Evolutionary conservation across 1,140 invertebrate species (phyloP).

Genomic region (Drosophila littoralis): DNA sequence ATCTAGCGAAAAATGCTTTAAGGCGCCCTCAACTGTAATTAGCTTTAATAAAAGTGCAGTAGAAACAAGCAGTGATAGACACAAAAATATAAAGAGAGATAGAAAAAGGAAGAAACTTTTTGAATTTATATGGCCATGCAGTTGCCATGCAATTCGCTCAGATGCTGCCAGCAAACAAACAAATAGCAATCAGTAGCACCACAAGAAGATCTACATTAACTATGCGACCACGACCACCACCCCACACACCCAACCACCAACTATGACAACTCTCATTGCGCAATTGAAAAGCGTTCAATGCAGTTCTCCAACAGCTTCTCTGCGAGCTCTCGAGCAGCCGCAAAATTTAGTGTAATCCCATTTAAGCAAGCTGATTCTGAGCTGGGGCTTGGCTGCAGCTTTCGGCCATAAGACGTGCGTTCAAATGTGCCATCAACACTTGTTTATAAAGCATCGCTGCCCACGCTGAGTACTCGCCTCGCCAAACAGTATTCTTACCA

Average conservation of each 20-base stretch:
- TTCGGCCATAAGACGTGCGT: conserved; percentile 40
- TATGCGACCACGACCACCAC: conserved; percentile 10
- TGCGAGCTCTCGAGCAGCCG: conserved; percentile 24
- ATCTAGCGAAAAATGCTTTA: conserved; percentile 13
- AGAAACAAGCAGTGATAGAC: conserved; percentile 5
- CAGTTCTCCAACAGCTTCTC: neutral
- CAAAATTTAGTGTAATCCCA: conserved; percentile 70
- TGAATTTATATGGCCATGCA: conserved; percentile 20
- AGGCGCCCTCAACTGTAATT: conserved; percentile 35
- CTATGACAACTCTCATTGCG: conserved; percentile 45
- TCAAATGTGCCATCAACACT: conserved; percentile 69
- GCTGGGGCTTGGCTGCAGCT: conserved; percentile 42
- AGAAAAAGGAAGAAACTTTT: conserved; percentile 21
- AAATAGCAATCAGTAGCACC: conserved; percentile 55
- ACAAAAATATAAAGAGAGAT: conserved; percentile 5
- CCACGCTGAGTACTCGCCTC: neutral
- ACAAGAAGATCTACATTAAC: conserved; percentile 45
- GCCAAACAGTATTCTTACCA: conserved; percentile 6
- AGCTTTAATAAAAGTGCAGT: conserved; percentile 43
- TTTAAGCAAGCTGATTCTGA: conserved; percentile 70
- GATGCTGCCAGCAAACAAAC: conserved; percentile 44
- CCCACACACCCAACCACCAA: neutral
- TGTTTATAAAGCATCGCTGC: conserved; percentile 59
- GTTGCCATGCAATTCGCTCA: conserved; percentile 27
- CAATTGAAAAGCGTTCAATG: conserved; percentile 62